These are phyloP conservation scores for Neopipo cinnamomea DNA, from an alignment of 2,113 vertebrate genomes.

Conservation along the genomic window DNA sequence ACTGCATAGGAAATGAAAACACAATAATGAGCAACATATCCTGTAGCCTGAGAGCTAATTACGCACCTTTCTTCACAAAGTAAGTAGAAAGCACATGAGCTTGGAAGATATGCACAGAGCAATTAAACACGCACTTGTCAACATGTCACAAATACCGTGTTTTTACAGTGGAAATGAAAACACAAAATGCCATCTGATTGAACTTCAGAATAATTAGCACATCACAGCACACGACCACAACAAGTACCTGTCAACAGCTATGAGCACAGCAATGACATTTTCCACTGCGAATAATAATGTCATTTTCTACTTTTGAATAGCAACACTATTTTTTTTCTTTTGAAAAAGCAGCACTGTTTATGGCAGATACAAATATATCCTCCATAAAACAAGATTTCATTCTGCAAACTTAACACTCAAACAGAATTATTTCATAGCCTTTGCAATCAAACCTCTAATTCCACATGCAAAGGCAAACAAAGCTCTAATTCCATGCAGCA, in stretches of 20 bases:
- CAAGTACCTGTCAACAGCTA: constrained; percentile 58
- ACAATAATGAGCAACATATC: neutral
- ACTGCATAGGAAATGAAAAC: neutral
- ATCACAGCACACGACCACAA: constrained; percentile 12
- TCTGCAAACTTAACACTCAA: neutral
- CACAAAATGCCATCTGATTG: constrained; percentile 58
- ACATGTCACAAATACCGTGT: constrained; percentile 16
- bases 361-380: neutral
- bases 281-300: constrained; percentile 19
- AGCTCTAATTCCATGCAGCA: neutral
- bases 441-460: neutral
- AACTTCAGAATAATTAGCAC: constrained; percentile 65
- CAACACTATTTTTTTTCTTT: neutral
- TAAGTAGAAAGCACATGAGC: neutral
- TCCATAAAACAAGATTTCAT: neutral
- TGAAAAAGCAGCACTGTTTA: neutral
- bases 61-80: neutral
- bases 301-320: neutral
- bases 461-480: neutral
- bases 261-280: constrained; percentile 39
- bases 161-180: constrained; percentile 44
- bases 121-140: constrained; percentile 48
- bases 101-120: neutral
- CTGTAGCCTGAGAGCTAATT: constrained; percentile 6
- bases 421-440: neutral